These are phyloP conservation scores for Brevimyrus niger DNA, from an alignment of 2,113 vertebrate genomes.

Conservation along the genomic window DNA sequence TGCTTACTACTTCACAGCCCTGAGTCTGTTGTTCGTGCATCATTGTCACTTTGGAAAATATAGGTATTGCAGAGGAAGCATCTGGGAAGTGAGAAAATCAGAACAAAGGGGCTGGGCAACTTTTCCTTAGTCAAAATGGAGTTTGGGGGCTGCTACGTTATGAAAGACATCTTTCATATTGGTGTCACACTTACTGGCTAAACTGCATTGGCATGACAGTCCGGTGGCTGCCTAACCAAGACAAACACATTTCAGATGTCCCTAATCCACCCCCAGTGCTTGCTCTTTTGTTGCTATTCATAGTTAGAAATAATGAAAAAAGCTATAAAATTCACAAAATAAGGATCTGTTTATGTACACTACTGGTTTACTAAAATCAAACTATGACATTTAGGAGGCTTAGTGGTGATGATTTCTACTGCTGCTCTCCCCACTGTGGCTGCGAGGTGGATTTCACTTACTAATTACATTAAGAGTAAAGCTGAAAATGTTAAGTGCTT, in stretches of 20 bases:
- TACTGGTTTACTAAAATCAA: neutral
- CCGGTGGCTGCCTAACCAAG: constrained; percentile 31
- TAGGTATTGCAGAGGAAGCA: constrained; percentile 13
- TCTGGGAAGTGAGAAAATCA: neutral
- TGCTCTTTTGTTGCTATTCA: neutral
- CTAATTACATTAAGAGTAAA: neutral
- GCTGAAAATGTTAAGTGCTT: constrained; percentile 20
- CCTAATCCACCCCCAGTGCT: neutral
- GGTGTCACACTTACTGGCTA: constrained; percentile 20
- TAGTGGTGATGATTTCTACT: neutral
- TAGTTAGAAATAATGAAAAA: constrained; percentile 8
- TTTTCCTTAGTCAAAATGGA: constrained; percentile 12
- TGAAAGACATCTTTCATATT: constrained; percentile 31
- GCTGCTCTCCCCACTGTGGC: neutral
- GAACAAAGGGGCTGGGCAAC: constrained; percentile 1
- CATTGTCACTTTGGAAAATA: constrained; percentile 20
- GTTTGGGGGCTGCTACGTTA: constrained; percentile 3
- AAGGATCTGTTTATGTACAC: neutral
- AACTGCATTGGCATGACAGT: constrained; percentile 26
- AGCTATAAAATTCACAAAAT: neutral
- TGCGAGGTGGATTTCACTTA: neutral
- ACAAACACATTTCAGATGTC: constrained; percentile 26
- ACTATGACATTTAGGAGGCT: neutral
- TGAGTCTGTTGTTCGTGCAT: neutral
- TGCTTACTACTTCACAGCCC: neutral